Evolutionary conservation across 2,888 invertebrate species (phyloP).

Genomic region (Monoplex corrugatus): DNA sequence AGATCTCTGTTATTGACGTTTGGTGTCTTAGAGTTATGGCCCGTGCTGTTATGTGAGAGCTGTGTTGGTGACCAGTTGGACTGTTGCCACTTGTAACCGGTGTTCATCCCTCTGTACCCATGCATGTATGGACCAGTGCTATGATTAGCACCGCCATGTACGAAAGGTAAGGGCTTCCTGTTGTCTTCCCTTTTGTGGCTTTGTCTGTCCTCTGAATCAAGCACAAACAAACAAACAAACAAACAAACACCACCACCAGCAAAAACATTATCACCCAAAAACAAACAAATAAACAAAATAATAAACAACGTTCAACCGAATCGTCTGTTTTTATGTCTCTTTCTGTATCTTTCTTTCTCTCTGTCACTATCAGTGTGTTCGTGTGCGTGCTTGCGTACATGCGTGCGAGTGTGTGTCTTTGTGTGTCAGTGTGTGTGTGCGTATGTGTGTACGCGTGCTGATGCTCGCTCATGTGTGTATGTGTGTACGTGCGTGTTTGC

Average conservation of each 20-base stretch:
- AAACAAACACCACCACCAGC: neutral
- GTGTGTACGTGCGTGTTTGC: neutral
- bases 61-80: too few species aligned
- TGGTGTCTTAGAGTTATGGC: too few species aligned
- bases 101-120: neutral
- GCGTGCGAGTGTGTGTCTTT: conserved; percentile 3
- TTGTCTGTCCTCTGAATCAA: neutral
- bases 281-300: neutral
- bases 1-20: too few species aligned
- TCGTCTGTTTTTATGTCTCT: neutral
- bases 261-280: too few species aligned
- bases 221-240: neutral
- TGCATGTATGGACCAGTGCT: conserved; percentile 35
- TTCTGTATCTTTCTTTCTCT: neutral
- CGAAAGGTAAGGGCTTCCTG: neutral
- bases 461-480: neutral
- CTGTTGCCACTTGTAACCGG: too few species aligned
- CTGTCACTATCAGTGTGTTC: neutral
- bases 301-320: neutral
- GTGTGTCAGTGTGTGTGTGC: neutral
- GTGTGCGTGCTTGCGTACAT: neutral
- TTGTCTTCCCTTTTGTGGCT: neutral
- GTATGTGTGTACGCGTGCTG: neutral
- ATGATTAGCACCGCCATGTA: conserved; percentile 38
- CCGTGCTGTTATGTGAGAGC: too few species aligned